Conservation (phyloP, 2,888 invertebrate genomes). For the Euphydryas editha region DNA sequence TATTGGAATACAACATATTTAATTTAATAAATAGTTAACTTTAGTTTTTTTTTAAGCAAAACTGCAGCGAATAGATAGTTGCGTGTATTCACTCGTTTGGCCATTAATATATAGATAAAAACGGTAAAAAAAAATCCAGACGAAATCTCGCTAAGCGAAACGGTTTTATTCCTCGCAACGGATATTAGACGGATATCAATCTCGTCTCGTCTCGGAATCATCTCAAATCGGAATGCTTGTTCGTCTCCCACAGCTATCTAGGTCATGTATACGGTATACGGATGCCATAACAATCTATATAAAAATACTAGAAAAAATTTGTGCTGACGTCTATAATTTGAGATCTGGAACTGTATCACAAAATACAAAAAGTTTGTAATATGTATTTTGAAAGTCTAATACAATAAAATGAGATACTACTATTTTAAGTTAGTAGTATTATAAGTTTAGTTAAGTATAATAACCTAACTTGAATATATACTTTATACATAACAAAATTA, state of each 20-base stretch:
- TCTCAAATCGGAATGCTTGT: conserved; percentile 13
- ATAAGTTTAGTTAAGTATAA: too few species aligned
- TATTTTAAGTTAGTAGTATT: too few species aligned
- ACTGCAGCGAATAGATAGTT: too few species aligned
- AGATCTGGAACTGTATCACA: not conserved
- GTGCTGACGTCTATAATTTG: not conserved
- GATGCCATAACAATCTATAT: conserved; percentile 13
- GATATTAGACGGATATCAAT: conserved; percentile 19
- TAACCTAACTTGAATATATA: too few species aligned
- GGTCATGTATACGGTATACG: conserved; percentile 26
- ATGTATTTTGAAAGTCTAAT: too few species aligned
- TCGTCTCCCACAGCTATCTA: conserved; percentile 21
- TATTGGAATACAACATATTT: not conserved
- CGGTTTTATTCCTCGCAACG: conserved; percentile 6
- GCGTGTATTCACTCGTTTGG: not conserved
- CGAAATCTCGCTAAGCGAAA: not conserved
- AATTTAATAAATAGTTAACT: not conserved
- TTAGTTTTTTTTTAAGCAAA: not conserved
- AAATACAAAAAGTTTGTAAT: too few species aligned
- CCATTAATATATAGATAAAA: not conserved
- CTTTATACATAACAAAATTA: too few species aligned
- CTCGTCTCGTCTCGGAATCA: conserved; percentile 6
- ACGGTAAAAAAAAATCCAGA: not conserved
- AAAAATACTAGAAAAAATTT: not conserved
- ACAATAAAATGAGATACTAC: too few species aligned